Evolutionary conservation across 1,140 invertebrate species (phyloP), one percentile per base, ranked within the genome.

Genomic region (Apolygus lucorum): DNA sequence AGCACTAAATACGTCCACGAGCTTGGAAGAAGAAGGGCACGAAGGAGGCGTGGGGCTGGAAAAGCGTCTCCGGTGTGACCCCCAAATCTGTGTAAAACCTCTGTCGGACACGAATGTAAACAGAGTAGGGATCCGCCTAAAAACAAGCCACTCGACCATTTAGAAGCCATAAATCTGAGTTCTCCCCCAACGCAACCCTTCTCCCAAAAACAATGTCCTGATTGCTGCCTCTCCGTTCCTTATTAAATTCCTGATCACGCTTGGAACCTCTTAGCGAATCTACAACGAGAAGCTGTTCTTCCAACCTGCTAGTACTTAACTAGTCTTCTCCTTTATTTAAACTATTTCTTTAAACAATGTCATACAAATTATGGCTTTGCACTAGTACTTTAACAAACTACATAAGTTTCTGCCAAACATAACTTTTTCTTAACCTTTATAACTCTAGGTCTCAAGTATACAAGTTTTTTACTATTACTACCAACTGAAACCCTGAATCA

Each of bases 41-140:
- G 34, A 17, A 8, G 34, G 34, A 8, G 34, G 34, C 4, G 34
- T 4, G 34, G 34, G 4, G 4, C 34, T 42, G 34, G 34, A 42
- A 17, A n/a, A 42, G 4, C 34, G 34, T 59, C 22, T 59, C n/a
- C n/a, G n/a, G n/a, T n/a, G n/a, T n/a, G n/a, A 13, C 22, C 54
- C 54, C 54, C 22, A 8, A 4, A 59, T 24, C 54, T 42, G 34
- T 42, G 54, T 59, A 24, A 59, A 59, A 24, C 54, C 54, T 59
- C 22, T 59, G 54, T 59, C 22, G 13, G 54, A 59, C 54, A 59
- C 11, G 54, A 59, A 4, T 59, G 54, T 59, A 59, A 59, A 59
- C 54, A 59, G 54, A 59, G 22, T 59, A 59, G 54, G 34, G 54
- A 11, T 59, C 22, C 54, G 54, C 54, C 54, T 59, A 59, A 59